phyloP scores from a whole-genome alignment of 30 jellyfish, hydroid and myxozoan species.

The Chrysaora quinquecirrha region DNA sequence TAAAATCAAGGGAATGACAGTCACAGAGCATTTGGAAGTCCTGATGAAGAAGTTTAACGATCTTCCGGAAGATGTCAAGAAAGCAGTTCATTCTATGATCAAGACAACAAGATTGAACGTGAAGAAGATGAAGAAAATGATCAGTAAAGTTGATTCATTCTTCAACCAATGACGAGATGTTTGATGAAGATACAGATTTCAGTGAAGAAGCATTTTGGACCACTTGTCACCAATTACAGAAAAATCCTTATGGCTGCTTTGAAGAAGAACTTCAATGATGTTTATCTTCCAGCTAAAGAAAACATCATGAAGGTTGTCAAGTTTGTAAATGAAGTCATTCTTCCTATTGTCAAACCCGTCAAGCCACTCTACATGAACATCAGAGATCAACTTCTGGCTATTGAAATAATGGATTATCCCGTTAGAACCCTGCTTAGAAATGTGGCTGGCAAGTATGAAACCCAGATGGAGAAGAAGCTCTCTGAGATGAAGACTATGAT shows the following conservation, averaged over 20 bases:
- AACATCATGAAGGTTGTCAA: slow-evolving; percentile 9
- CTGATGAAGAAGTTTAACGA: slow-evolving; percentile 30
- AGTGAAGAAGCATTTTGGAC: slow-evolving; percentile 78
- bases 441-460: not conserved
- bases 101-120: slow-evolving; percentile 16
- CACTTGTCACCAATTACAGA: slow-evolving; percentile 52
- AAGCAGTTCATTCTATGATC: slow-evolving; percentile 26
- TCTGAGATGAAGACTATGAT: not conserved
- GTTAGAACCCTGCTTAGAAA: slow-evolving; percentile 16
- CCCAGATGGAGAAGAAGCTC: not conserved
- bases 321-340: slow-evolving; percentile 34
- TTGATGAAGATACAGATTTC: slow-evolving; percentile 49
- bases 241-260: slow-evolving; percentile 3
- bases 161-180: slow-evolving; percentile 76
- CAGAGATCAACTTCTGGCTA: slow-evolving; percentile 61
- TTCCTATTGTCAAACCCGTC: slow-evolving; percentile 76
- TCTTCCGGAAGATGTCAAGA: slow-evolving; percentile 72
- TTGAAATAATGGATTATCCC: slow-evolving; percentile 49
- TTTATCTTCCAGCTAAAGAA: slow-evolving; percentile 39
- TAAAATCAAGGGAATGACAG: slow-evolving; percentile 61
- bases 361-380: slow-evolving; percentile 58
- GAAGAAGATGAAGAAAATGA: slow-evolving; percentile 13
- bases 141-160: slow-evolving; percentile 14
- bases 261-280: slow-evolving; percentile 29
- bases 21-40: slow-evolving; percentile 47